These are phyloP conservation scores for Ictalurus punctatus DNA, from an alignment of 2,113 vertebrate genomes.

Conservation along the genomic window DNA sequence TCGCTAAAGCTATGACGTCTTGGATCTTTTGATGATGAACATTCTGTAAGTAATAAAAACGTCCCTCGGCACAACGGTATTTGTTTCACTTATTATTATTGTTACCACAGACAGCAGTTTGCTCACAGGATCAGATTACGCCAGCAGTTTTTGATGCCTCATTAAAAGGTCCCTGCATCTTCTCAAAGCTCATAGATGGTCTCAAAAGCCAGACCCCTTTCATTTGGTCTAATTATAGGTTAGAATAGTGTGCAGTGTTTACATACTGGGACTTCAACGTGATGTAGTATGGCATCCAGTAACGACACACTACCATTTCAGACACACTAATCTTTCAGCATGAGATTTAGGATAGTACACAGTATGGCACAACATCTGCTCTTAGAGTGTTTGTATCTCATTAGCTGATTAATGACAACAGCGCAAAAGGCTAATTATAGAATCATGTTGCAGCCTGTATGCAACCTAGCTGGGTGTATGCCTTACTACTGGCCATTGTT, in stretches of 20 bases:
- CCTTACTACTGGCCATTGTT: not conserved
- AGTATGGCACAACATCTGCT: conserved; percentile 30
- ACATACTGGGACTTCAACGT: not conserved
- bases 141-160: not conserved
- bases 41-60: not conserved
- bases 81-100: not conserved
- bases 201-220: conserved; percentile 22
- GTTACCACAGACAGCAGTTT: not conserved
- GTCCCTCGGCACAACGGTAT: not conserved
- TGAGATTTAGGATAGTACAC: conserved; percentile 1
- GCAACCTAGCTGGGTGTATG: conserved; percentile 49
- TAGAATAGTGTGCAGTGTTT: conserved; percentile 3
- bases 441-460: conserved; percentile 57
- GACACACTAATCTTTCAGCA: conserved; percentile 14
- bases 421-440: conserved; percentile 53
- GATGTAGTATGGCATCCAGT: conserved; percentile 16
- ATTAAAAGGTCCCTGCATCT: not conserved
- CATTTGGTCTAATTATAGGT: conserved; percentile 19
- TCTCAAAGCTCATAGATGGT: conserved; percentile 11
- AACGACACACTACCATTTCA: conserved; percentile 1
- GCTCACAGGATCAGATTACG: not conserved
- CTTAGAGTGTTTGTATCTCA: conserved; percentile 39
- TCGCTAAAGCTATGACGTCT: not conserved
- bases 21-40: not conserved
- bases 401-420: conserved; percentile 61